Conservation (phyloP, 2,113 vertebrate genomes). For the Dicerorhinus sumatrensis region DNA sequence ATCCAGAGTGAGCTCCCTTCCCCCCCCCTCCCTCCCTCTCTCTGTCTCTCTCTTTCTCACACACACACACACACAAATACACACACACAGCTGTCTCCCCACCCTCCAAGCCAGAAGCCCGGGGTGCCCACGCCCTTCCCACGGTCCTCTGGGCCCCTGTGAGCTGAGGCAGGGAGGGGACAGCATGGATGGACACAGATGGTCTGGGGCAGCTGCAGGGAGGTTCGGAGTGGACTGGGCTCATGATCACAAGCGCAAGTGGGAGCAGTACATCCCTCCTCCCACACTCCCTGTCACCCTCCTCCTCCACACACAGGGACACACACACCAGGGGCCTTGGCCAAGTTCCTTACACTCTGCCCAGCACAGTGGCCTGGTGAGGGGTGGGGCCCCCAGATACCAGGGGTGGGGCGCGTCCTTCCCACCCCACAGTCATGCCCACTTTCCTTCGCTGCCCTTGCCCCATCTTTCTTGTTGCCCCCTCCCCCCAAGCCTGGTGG, state of each 20-base stretch:
- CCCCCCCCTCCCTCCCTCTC: background rate
- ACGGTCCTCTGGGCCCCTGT: background rate
- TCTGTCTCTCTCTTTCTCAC: background rate
- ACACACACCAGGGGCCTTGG: background rate
- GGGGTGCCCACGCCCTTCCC: background rate
- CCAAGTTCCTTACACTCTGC: background rate
- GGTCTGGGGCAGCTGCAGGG: background rate
- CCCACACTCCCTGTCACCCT: background rate
- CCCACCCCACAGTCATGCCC: background rate
- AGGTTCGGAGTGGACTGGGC: background rate
- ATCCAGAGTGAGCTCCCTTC: background rate
- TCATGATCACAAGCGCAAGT: background rate
- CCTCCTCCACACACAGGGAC: background rate
- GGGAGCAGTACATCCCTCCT: background rate
- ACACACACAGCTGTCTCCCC: background rate
- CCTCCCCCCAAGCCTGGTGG: rapidly evolving
- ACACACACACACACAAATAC: background rate
- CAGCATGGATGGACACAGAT: background rate
- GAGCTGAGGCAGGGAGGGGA: background rate
- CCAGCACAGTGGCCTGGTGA: background rate
- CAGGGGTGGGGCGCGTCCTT: background rate
- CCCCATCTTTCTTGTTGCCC: background rate
- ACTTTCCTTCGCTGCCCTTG: background rate
- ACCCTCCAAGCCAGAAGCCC: background rate
- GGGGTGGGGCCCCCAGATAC: background rate